Base-by-base conservation (phyloP, 2,113 vertebrate species). In the Festucalex cinctus region DNA sequence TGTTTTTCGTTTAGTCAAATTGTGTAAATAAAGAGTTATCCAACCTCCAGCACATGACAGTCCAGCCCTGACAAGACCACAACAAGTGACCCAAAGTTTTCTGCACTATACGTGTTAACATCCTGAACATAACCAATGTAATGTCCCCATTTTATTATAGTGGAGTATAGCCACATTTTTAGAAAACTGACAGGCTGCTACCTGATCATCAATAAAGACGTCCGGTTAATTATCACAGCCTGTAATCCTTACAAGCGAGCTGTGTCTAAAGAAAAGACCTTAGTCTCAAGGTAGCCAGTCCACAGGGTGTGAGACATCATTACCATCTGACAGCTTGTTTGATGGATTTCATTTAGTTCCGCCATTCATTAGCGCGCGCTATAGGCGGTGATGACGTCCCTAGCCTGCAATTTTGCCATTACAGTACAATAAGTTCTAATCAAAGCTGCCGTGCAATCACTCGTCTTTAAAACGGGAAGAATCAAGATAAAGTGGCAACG, bases 351-450 rank as follows among this genome's bases (percentile, higher is more conserved):
- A 78, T 75, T 80, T 68, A 26, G 67, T 73, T 65, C 32, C 76
- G 39, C 26, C 51, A 37, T 73, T 78, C 63, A 26, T 80, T 78
- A 72, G 59, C 73, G 28, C 37, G 71, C 65, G 24, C 54, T 75
- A 62, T 53, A 72, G 57, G 32, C 26, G 64, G 67, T 65, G 46
- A 56, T 68, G 54, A 71, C 1, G 9, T 63, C 49, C 63, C n/a
- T 32, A 66, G 72, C 69, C 73, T 65, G 66, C 69, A 62, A 79
- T 85, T 80, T 83, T 73, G 69, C 64, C 46, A 79, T 84, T 78
- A 82, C 60, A 72, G 24, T 39, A 16, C 78, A 81, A 70, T 77
- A 66, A 68, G 69, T 69, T 10, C 75, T 49, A 79, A 62, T 62
- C 39, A 62, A 24, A 62, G 56, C 69, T 39, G 48, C 70, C 14